Base-by-base conservation (phyloP, 2,888 invertebrate species). In the Tinea pellionella region DNA sequence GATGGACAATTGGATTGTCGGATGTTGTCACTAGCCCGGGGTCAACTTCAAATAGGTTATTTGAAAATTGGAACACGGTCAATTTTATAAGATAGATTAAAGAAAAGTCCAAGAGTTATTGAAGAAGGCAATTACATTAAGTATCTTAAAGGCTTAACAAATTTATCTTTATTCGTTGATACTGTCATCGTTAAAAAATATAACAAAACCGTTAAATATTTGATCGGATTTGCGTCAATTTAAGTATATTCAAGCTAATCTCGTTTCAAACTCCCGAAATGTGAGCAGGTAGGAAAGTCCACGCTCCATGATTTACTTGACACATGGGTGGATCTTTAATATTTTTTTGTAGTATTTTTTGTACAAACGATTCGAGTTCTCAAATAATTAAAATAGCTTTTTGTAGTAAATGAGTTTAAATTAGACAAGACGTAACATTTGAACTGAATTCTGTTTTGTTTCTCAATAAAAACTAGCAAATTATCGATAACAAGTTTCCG, bases 151-250 rank as follows among this genome's bases (percentile, higher is more conserved):
- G 32, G 57, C 16, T 57, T 57, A 57, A 16, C 13, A 57, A 57
- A 32, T 30, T 57, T 57, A 57, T 57, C 32, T 57, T 57, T 57
- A 13, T 6, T 3, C n/a, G 24, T 57, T 32, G 57, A 32, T 57
- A 30, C 16, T 53, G 53, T 51, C 53, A 24, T n/a, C 24, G 47
- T 47, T 4, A 47, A 47, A 16, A 55, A 72, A 78, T 43, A 15
- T 73, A 71, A 68, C 68, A 68, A 78, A 73, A 75, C 80, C 82
- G 79, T 85, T 81, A 79, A 84, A 81, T 77, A 75, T 78, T 77
- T 81, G 77, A 82, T 80, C 77, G 82, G 86, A 80, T 86, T 83
- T 81, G 72, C 71, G 86, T 85, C 85, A 77, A 69, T 72, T 75
- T 75, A 81, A 78, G 74, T 70, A 80, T 77, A 61, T 51, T 53